A percentile compares a stretch with the other conserved stretches of the same genome.
These are phyloP conservation scores for Tribolium madens DNA, from an alignment of 1,140 invertebrate genomes.

Conservation along the genomic window DNA sequence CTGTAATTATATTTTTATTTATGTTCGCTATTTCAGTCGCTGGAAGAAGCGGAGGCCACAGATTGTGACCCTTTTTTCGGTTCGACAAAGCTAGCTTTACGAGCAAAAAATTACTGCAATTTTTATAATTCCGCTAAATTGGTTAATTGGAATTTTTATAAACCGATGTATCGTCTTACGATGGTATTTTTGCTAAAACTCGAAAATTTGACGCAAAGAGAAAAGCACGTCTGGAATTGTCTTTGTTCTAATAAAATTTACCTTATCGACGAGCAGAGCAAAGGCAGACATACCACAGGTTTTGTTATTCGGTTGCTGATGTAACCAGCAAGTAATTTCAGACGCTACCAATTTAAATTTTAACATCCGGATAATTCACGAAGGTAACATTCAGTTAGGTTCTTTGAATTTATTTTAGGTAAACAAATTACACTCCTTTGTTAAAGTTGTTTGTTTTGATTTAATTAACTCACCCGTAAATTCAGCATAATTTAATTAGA, in stretches of 20 bases:
- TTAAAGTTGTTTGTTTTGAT: constrained; percentile 35
- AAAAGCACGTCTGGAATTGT: background rate
- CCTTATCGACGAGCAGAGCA: constrained; percentile 1
- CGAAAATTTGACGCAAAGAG: background rate
- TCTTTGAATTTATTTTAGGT: constrained; percentile 36
- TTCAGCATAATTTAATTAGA: constrained; percentile 34
- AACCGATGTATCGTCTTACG: constrained; percentile 1
- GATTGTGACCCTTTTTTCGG: constrained; percentile 2
- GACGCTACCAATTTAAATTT: constrained; percentile 29
- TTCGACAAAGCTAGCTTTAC: background rate
- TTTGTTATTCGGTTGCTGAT: constrained; percentile 20
- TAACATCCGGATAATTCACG: constrained; percentile 37
- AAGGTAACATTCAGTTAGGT: constrained; percentile 30
- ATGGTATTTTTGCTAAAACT: background rate
- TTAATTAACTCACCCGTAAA: constrained; percentile 39
- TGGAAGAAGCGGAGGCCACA: too few species aligned
- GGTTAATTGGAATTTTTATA: constrained; percentile 32
- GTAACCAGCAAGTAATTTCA: constrained; percentile 18
- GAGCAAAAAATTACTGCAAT: constrained; percentile 21
- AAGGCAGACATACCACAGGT: background rate
- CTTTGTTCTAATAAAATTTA: constrained; percentile 31
- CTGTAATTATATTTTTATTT: constrained; percentile 61
- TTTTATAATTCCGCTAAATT: constrained; percentile 25
- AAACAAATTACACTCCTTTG: constrained; percentile 32
- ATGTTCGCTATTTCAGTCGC: constrained; percentile 47